These are phyloP conservation scores for Gracilinanus agilis DNA, from an alignment of 2,113 vertebrate genomes.

Conservation along the genomic window DNA sequence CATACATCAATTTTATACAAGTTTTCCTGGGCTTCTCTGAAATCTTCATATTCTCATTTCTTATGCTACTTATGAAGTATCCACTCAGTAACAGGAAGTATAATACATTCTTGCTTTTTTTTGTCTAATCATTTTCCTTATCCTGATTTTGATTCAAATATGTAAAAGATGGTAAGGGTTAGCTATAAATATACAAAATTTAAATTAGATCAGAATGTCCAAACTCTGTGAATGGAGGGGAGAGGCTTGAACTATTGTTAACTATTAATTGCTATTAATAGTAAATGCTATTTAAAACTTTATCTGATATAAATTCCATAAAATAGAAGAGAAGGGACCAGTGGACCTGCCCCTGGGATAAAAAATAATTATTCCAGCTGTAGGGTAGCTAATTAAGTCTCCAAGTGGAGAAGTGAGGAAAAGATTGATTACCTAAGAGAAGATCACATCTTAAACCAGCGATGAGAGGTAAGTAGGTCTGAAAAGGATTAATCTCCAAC, in stretches of 20 bases:
- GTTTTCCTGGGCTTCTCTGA: not conserved
- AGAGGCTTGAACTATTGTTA: not conserved
- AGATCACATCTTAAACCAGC: not conserved
- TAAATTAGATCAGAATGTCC: not conserved
- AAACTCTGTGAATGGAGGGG: not conserved
- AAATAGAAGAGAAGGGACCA: not conserved
- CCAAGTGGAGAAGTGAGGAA: no score
- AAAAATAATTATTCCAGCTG: not conserved
- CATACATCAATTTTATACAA: not conserved
- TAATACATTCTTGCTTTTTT: not conserved
- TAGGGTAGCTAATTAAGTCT: no score
- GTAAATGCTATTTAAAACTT: not conserved
- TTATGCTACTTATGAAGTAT: not conserved
- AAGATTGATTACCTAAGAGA: not conserved
- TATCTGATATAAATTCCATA: not conserved
- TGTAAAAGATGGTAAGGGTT: not conserved
- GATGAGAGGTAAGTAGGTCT: not conserved
- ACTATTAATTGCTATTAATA: not conserved
- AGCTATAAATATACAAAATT: not conserved
- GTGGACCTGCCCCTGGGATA: not conserved
- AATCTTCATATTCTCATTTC: not conserved
- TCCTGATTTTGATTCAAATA: not conserved
- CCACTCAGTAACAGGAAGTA: not conserved
- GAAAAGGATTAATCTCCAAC: not conserved
- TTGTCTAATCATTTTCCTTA: not conserved